Conservation (phyloP, 2,113 vertebrate genomes). For the Clarias batrachus region DNA sequence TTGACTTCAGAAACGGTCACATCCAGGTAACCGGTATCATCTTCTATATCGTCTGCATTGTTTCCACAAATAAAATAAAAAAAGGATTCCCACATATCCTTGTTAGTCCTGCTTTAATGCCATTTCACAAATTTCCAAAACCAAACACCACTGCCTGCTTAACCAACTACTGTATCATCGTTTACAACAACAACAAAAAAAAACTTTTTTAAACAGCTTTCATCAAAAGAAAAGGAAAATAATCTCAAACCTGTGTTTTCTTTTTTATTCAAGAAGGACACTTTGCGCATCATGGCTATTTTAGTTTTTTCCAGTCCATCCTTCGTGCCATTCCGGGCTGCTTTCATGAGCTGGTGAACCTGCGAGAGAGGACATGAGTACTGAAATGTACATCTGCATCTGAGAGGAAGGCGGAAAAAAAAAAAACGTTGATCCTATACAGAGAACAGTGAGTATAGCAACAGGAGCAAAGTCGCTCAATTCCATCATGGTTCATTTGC, state of each 20-base stretch:
- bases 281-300: constrained; percentile 80
- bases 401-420: constrained; percentile 11
- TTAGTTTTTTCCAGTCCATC: constrained; percentile 85
- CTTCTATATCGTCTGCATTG: constrained; percentile 76
- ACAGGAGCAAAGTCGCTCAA: constrained; percentile 33
- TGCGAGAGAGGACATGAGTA: constrained; percentile 52
- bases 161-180: background rate
- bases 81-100: background rate
- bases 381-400: constrained; percentile 22
- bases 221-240: background rate
- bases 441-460: constrained; percentile 26
- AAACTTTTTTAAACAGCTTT: background rate
- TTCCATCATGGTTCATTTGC: constrained; percentile 31
- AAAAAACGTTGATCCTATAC: constrained; percentile 12
- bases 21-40: constrained; percentile 81
- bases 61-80: background rate
- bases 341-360: constrained; percentile 88
- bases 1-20: constrained; percentile 75
- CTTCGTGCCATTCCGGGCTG: constrained; percentile 81
- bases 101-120: background rate
- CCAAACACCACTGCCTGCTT: background rate
- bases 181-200: background rate
- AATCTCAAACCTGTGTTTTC: constrained; percentile 70
- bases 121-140: background rate
- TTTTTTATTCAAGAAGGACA: constrained; percentile 82